Base-by-base conservation (phyloP, 1,140 invertebrate species). In the Galleria mellonella region DNA sequence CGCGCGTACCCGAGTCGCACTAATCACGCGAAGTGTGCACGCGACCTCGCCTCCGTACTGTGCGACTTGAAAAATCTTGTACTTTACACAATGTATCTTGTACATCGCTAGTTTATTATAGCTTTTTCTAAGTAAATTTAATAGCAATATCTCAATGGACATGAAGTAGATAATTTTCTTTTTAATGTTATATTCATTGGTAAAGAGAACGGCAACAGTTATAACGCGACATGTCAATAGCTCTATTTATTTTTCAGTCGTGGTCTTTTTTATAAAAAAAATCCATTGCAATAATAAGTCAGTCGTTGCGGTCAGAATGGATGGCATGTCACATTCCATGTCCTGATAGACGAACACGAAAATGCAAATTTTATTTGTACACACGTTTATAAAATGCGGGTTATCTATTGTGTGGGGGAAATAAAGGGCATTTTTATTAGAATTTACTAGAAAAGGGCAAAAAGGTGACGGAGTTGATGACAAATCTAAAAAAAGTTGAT, bases 171-270 rank as follows among this genome's bases (percentile, higher is more conserved):
- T 3, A 23, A 6, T 6, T 23, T 2, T 23, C 2, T 2, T 23
- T 3, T 3, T 23, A 3, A 23, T 23, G 6, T 23, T 23, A 23
- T 37, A 9, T 37, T 37, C n/a, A 17, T 37, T 17, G 15, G 35
- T 37, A 17, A 4, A 17, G 15, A 17, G 4, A 23, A 29, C 28
- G 30, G 47, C 29, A 31, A 40, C 43, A 47, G 40, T 42, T 43
- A 43, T 37, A 51, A 49, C 51, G 55, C 63, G 64, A 74, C 67
- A 73, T 73, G 73, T 77, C 76, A 77, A 81, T 81, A 69, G 65
- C 52, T 64, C 59, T 71, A 72, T 81, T 77, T 75, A 75, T 77
- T 77, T 81, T 73, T 60, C 60, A 62, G 63, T 68, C 73, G 76
- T 71, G 71, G 71, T 63, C 65, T 55, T 58, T 64, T 62, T 62